Percentiles rank a stretch among this genome's conserved stretches.
Evolutionary conservation across 64 coral and sea anemone species (phyloP).

Genomic region (Pachyseris speciosa): DNA sequence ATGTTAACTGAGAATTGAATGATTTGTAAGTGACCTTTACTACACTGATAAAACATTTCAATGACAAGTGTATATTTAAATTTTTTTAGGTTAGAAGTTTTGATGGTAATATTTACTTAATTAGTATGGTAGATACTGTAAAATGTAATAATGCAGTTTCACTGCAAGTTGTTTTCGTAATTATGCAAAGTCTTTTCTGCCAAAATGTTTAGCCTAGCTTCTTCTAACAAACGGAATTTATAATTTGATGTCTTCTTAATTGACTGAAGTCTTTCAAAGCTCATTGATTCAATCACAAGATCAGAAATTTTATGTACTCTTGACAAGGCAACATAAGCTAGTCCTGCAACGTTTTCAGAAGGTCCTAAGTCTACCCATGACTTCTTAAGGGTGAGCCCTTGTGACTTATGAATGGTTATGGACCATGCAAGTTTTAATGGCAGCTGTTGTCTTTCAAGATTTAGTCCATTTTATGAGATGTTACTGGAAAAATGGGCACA

Average conservation of each 20-base stretch:
- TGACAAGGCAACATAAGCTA: conserved; percentile 31
- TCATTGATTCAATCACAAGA: conserved; percentile 14
- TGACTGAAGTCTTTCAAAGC: conserved; percentile 1
- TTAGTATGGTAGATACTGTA: conserved; percentile 63
- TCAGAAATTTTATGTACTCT: conserved; percentile 20
- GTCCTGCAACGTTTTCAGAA: conserved; percentile 16
- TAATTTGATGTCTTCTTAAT: conserved; percentile 15
- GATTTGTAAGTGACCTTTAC: conserved; percentile 45
- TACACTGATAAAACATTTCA: conserved; percentile 44
- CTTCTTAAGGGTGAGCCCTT: conserved; percentile 32
- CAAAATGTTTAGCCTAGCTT: conserved; percentile 57
- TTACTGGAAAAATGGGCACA: conserved; percentile 29
- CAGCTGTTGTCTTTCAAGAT: conserved; percentile 32
- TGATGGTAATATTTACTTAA: conserved; percentile 68
- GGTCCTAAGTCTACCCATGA: conserved; percentile 13
- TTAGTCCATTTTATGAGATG: conserved; percentile 14
- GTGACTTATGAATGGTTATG: conserved; percentile 50
- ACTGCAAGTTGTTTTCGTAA: conserved; percentile 23
- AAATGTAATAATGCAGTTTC: conserved; percentile 68
- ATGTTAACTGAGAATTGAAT: conserved; percentile 48
- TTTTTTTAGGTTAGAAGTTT: conserved; percentile 62
- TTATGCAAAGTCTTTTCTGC: conserved; percentile 45
- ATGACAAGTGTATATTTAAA: conserved; percentile 38
- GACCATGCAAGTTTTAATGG: conserved; percentile 35
- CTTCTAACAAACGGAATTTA: conserved; percentile 39